A percentile compares a stretch with the other conserved stretches of the same genome.
Conservation (phyloP, 2,888 invertebrate species). For the Nomada hirtipes region DNA sequence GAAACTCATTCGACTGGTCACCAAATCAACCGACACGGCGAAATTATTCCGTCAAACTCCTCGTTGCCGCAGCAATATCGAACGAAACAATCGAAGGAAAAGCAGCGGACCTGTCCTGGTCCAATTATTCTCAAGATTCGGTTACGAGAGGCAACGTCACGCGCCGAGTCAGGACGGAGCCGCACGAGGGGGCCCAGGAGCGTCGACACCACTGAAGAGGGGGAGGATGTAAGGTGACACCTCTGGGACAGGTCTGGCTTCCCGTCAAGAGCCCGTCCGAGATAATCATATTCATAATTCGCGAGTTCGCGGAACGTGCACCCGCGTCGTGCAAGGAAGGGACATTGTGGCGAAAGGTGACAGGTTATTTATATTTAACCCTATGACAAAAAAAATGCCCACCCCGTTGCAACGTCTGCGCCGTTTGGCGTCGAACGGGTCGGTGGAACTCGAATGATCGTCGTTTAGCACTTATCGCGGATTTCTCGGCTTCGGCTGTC, state of each 20-base stretch:
- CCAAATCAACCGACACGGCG: too few relatives aligned
- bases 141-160: conserved; percentile 66
- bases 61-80: neutral
- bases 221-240: conserved; percentile 81
- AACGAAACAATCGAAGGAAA: conserved; percentile 37
- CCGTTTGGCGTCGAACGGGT: too few relatives aligned
- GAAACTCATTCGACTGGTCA: too few relatives aligned
- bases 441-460: conserved; percentile 6
- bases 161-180: conserved; percentile 59
- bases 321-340: conserved; percentile 59
- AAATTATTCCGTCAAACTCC: neutral
- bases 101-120: conserved; percentile 56
- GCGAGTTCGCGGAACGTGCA: conserved; percentile 79
- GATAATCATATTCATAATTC: conserved; percentile 82
- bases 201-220: conserved; percentile 66
- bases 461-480: neutral
- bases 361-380: conserved; percentile 44
- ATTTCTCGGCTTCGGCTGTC: neutral
- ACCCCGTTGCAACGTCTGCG: neutral
- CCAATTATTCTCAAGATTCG: conserved; percentile 77
- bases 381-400: conserved; percentile 6
- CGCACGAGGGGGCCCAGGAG: conserved; percentile 56
- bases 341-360: conserved; percentile 58
- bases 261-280: conserved; percentile 78
- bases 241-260: conserved; percentile 78